phyloP scores from a whole-genome alignment of 2,113 vertebrate species.

The Anoura caudifer region DNA sequence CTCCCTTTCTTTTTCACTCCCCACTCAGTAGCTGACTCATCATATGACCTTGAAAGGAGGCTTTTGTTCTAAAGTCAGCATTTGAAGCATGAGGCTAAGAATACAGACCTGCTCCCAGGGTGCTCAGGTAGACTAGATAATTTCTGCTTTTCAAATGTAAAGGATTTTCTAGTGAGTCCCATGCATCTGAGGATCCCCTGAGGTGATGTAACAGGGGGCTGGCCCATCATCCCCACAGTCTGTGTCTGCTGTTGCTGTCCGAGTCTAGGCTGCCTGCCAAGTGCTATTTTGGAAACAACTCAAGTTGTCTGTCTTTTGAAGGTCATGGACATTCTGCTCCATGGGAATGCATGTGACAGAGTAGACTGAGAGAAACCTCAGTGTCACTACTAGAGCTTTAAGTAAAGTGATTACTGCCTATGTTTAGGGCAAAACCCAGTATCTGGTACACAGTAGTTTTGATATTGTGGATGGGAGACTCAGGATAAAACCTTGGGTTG shows the following conservation, averaged over 20 bases:
- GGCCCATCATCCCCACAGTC: conserved; percentile 59
- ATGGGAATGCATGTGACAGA: conserved; percentile 36
- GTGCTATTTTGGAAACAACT: conserved; percentile 68
- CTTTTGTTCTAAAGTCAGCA: conserved; percentile 68
- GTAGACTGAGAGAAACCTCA: conserved; percentile 37
- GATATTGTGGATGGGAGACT: neutral
- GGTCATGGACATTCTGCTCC: conserved; percentile 57
- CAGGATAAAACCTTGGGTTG: neutral
- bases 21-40: conserved; percentile 61
- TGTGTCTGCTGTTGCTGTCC: conserved; percentile 53
- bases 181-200: conserved; percentile 61
- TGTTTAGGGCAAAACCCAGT: neutral
- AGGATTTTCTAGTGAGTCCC: conserved; percentile 64
- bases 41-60: conserved; percentile 58
- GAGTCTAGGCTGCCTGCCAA: conserved; percentile 72
- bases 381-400: conserved; percentile 11
- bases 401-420: neutral
- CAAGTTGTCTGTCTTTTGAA: conserved; percentile 63
- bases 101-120: conserved; percentile 25
- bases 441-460: neutral
- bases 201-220: conserved; percentile 69
- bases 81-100: conserved; percentile 61
- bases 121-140: conserved; percentile 67
- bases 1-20: conserved; percentile 8
- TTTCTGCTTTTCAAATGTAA: conserved; percentile 66